Conservation (phyloP, 2,113 vertebrate species). For the Brienomyrus brachyistius region DNA sequence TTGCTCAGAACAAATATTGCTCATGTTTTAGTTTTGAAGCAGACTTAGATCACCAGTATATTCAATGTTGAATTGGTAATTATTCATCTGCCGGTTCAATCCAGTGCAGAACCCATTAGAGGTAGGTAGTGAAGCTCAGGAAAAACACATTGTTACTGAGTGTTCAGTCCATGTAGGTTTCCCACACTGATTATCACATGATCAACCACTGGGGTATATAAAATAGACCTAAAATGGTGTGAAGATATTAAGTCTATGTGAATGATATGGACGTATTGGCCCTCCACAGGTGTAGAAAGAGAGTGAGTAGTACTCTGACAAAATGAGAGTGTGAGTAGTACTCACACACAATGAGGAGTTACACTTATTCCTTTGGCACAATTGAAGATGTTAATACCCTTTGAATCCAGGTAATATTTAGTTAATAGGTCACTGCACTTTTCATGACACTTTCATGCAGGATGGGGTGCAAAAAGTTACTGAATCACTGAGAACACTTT, state of each 20-base stretch:
- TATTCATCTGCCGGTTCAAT: background rate
- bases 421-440: background rate
- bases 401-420: background rate
- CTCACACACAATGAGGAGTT: background rate
- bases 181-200: background rate
- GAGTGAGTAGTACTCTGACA: background rate
- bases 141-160: background rate
- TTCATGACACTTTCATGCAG: background rate
- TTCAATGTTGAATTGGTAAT: background rate
- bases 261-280: background rate
- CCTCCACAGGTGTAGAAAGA: background rate
- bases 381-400: background rate
- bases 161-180: background rate
- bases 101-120: background rate
- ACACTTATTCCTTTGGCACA: background rate
- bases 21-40: background rate
- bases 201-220: background rate
- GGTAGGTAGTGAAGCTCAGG: background rate
- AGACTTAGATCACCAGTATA: background rate
- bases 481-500: too few species aligned
- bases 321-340: background rate
- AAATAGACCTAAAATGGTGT: background rate
- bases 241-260: background rate
- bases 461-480: background rate
- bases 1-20: background rate